phyloP scores from a whole-genome alignment of 2,797 vertebrate species.

The Gymnoscopelus microlampas region DNA sequence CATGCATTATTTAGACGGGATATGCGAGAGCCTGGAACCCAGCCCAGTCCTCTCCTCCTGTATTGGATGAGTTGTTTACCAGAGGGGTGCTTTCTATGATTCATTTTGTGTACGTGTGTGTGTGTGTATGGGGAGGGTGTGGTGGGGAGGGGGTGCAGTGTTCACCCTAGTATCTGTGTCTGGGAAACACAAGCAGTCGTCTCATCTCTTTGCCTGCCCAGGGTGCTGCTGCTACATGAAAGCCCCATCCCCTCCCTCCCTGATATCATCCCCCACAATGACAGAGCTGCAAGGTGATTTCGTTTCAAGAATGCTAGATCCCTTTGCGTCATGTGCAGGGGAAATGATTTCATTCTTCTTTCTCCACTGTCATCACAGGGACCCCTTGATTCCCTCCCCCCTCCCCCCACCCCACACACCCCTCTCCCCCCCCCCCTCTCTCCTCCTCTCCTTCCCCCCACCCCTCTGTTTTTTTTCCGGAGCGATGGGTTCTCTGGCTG shows the following conservation, averaged over 20 bases:
- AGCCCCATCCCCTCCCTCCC: slow-evolving; percentile 32
- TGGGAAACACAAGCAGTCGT: slow-evolving; percentile 47
- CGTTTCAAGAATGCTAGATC: slow-evolving; percentile 54
- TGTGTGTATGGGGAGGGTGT: too few species aligned
- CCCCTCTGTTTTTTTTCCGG: slow-evolving; percentile 15
- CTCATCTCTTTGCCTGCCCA: slow-evolving; percentile 36
- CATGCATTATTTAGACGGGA: slow-evolving; percentile 54
- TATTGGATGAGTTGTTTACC: slow-evolving; percentile 41
- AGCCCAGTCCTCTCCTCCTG: slow-evolving; percentile 42
- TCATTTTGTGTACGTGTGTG: slow-evolving; percentile 45
- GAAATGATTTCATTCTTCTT: slow-evolving; percentile 52
- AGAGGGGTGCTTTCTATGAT: slow-evolving; percentile 38
- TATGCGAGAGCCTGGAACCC: slow-evolving; percentile 51
- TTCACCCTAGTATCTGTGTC: slow-evolving; percentile 52
- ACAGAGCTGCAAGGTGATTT: slow-evolving; percentile 62
- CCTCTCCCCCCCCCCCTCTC: neutral
- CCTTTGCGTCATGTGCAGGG: slow-evolving; percentile 50
- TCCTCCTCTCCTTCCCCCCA: neutral
- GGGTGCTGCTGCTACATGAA: slow-evolving; percentile 58
- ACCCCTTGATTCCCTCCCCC: slow-evolving; percentile 25
- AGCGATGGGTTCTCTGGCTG: slow-evolving; percentile 57
- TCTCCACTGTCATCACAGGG: slow-evolving; percentile 36
- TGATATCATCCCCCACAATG: slow-evolving; percentile 52
- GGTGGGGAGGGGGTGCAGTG: slow-evolving; percentile 11
- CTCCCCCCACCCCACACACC: neutral